phyloP scores from a whole-genome alignment of 2,113 vertebrate genomes.

The Tautogolabrus adspersus region DNA sequence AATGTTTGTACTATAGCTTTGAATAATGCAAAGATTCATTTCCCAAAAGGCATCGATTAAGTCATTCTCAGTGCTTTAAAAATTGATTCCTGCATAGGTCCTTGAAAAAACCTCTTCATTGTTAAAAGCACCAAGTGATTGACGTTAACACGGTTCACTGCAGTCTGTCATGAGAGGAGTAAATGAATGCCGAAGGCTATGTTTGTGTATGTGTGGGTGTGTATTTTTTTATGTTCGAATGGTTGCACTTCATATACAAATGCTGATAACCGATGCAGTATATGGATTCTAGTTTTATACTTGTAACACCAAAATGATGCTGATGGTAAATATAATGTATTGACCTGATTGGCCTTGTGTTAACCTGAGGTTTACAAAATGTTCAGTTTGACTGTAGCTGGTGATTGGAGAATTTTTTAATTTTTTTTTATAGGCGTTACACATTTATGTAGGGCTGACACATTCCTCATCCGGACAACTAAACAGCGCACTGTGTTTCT shows the following conservation, averaged over 20 bases:
- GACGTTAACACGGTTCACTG: not conserved
- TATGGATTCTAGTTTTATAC: not conserved
- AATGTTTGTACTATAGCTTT: not conserved
- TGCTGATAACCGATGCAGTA: not conserved
- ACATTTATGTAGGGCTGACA: too few species aligned
- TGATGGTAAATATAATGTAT: not conserved
- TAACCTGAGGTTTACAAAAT: not conserved
- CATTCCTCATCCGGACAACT: too few species aligned
- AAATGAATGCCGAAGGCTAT: too few species aligned
- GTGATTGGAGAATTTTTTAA: not conserved
- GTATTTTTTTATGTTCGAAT: too few species aligned
- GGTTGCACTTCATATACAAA: not conserved
- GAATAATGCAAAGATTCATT: not conserved
- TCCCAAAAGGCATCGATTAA: not conserved
- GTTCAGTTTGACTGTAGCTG: not conserved
- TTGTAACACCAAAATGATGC: not conserved
- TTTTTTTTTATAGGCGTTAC: too few species aligned
- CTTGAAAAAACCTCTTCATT: not conserved
- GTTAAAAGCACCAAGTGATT: not conserved
- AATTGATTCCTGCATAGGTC: not conserved
- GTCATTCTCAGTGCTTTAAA: not conserved
- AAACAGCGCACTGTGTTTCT: too few species aligned
- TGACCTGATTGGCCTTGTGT: too few species aligned
- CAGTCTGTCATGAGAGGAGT: too few species aligned
- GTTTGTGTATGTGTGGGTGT: too few species aligned